Conservation (phyloP, 2,113 vertebrate genomes). For the Hyperopisus bebe region DNA sequence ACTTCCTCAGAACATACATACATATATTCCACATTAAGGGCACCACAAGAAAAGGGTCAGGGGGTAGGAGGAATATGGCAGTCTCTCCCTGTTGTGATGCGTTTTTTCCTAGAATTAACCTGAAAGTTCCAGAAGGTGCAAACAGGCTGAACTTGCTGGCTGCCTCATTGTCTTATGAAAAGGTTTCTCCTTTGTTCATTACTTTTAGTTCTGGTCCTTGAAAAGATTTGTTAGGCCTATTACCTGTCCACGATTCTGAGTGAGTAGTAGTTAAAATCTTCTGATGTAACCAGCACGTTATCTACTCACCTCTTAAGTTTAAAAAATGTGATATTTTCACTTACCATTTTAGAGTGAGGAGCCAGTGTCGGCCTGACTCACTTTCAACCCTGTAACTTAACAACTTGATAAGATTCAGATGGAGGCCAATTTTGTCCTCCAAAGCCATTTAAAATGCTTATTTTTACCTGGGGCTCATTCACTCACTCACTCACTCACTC, state of each 20-base stretch:
- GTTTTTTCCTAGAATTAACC: not conserved
- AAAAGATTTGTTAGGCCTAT: not conserved
- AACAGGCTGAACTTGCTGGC: not conserved
- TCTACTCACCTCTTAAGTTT: not conserved
- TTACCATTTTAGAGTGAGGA: not conserved
- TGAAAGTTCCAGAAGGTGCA: not conserved
- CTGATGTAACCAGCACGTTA: not conserved
- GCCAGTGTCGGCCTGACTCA: not conserved
- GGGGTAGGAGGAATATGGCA: not conserved
- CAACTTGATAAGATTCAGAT: not conserved
- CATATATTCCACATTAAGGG: not conserved
- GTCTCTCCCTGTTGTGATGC: not conserved
- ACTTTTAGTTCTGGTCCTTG: not conserved
- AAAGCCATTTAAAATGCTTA: not conserved
- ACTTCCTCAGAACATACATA: not conserved
- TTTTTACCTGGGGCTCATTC: too few species aligned
- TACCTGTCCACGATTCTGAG: not conserved
- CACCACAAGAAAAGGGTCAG: not conserved
- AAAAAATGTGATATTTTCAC: not conserved
- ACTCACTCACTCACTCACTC: too few species aligned
- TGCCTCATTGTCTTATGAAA: not conserved
- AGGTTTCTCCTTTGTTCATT: not conserved
- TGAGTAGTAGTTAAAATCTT: not conserved
- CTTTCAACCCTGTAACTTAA: not conserved
- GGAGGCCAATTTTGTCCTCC: not conserved